phyloP scores from a whole-genome alignment of 2,888 invertebrate genomes.

The Agonum fuliginosum region DNA sequence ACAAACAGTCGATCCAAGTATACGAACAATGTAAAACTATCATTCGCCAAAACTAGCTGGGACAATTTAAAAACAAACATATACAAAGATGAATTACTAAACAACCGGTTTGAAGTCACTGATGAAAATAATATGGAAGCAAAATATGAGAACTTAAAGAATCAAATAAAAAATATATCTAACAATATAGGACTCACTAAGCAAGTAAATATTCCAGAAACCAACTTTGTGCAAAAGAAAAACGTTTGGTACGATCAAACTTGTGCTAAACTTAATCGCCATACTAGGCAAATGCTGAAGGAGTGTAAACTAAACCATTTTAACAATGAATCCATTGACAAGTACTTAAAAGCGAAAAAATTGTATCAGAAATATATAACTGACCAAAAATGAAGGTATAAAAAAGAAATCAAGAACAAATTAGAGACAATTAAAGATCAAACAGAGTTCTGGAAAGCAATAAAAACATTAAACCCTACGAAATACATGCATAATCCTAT shows the following conservation, averaged over 20 bases:
- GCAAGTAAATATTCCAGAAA: neutral
- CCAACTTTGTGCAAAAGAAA: neutral
- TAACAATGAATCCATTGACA: neutral
- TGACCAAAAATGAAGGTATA: neutral
- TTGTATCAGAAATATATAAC: constrained; percentile 2
- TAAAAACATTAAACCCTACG: neutral
- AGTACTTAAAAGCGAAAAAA: neutral
- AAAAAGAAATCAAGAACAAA: constrained; percentile 16
- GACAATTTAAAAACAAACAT: constrained; percentile 7
- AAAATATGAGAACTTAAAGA: neutral
- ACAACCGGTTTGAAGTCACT: neutral
- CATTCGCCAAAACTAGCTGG: neutral
- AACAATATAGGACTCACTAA: neutral
- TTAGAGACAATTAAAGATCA: neutral
- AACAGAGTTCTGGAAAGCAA: neutral
- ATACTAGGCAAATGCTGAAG: neutral
- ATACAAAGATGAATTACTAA: neutral
- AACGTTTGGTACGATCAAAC: neutral
- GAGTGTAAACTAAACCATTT: neutral
- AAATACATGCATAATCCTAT: neutral
- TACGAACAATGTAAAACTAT: neutral
- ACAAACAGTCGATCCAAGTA: neutral
- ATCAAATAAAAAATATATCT: neutral
- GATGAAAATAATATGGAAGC: neutral
- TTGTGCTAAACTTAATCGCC: neutral